These are phyloP conservation scores for Xiphorhynchus elegans DNA, from an alignment of 2,113 vertebrate genomes.

Conservation along the genomic window DNA sequence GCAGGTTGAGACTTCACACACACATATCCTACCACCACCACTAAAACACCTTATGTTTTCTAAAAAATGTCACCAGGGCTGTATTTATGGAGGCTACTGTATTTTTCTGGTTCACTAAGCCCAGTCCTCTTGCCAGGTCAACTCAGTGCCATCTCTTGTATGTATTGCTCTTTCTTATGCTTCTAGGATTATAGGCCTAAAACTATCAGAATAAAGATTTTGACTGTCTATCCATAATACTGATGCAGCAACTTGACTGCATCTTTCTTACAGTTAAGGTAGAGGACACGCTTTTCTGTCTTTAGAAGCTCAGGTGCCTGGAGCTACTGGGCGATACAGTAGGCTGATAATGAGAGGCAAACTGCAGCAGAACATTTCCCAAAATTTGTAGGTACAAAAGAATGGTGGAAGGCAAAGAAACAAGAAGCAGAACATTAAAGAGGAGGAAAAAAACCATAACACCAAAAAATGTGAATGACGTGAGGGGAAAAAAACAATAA, in stretches of 20 bases:
- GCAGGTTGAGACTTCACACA: background rate
- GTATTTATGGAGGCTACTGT: background rate
- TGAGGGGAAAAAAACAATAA: background rate
- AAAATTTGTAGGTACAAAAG: background rate
- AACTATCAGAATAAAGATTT: background rate
- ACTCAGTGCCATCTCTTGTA: background rate
- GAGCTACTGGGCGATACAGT: background rate
- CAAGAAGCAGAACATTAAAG: background rate
- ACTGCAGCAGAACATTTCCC: background rate
- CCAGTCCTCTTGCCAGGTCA: background rate
- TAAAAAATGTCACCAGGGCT: background rate
- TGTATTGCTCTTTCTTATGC: background rate
- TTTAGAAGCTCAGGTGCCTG: background rate
- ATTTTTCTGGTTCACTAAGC: background rate
- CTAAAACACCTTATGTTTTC: background rate
- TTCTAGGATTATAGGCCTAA: background rate
- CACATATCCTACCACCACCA: background rate
- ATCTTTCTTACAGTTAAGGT: background rate
- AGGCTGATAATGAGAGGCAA: background rate
- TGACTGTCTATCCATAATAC: background rate
- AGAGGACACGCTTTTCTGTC: background rate
- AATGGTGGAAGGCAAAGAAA: background rate
- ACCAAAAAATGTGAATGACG: background rate
- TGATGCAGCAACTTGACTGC: background rate
- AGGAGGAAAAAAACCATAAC: background rate